These are phyloP conservation scores for Oriolus oriolus DNA, from an alignment of 2,113 vertebrate genomes.

Conservation along the genomic window DNA sequence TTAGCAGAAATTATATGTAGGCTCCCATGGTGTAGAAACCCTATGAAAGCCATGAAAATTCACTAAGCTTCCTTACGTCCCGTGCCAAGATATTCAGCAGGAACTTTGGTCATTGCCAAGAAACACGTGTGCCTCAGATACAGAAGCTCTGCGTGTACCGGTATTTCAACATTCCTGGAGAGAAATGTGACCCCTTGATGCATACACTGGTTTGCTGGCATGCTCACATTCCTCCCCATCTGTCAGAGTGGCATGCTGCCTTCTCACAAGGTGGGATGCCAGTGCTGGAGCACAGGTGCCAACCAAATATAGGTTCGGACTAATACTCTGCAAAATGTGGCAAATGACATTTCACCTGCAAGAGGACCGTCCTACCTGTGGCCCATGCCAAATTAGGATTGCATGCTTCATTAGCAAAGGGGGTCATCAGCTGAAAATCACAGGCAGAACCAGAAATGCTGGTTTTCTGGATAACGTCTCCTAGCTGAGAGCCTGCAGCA, in stretches of 20 bases:
- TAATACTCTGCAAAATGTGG: conserved; percentile 53
- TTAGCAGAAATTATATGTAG: conserved; percentile 58
- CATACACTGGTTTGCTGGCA: conserved; percentile 47
- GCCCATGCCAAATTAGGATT: conserved; percentile 34
- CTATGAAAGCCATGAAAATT: conserved; percentile 61
- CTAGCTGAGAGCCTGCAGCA: background rate
- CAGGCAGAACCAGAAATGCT: conserved; percentile 27
- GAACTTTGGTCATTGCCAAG: conserved; percentile 57
- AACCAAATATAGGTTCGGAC: conserved; percentile 52
- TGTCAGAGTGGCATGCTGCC: conserved; percentile 61
- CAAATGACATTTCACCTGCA: conserved; percentile 55
- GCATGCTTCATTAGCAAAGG: conserved; percentile 59
- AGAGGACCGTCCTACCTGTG: background rate
- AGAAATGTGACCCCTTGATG: conserved; percentile 65
- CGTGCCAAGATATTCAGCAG: conserved; percentile 53
- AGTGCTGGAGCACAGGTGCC: conserved; percentile 37
- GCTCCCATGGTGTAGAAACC: conserved; percentile 47
- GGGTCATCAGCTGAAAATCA: conserved; percentile 46
- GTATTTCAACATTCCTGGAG: conserved; percentile 61
- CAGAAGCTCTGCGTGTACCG: conserved; percentile 47
- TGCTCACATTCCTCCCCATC: conserved; percentile 41
- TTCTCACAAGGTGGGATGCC: conserved; percentile 48
- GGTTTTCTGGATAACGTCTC: background rate
- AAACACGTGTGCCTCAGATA: conserved; percentile 61
- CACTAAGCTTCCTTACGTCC: conserved; percentile 44